Percentiles rank a stretch among this genome's conserved stretches.
These are phyloP conservation scores for Chelonus insularis DNA, from an alignment of 1,140 invertebrate species.

Conservation along the genomic window DNA sequence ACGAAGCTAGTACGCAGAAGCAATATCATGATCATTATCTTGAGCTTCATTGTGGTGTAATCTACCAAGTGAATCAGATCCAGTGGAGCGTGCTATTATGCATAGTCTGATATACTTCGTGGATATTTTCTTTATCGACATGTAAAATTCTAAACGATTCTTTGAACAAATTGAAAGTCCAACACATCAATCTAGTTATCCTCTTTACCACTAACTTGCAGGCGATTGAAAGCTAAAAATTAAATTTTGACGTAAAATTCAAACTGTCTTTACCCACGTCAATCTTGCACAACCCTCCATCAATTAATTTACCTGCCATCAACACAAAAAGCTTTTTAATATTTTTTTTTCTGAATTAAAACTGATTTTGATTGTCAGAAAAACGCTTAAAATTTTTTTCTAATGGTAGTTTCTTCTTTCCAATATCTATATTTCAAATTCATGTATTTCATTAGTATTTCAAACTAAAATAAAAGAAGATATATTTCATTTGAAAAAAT, in stretches of 20 bases:
- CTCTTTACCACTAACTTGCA: neutral
- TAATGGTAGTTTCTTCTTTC: too few relatives aligned
- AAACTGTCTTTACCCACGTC: too few relatives aligned
- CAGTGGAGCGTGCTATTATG: conserved; percentile 52
- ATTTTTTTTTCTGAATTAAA: too few relatives aligned
- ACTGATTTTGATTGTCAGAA: too few relatives aligned
- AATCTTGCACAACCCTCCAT: too few relatives aligned
- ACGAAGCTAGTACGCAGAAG: conserved; percentile 41
- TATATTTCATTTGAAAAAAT: too few relatives aligned
- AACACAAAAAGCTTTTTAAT: too few relatives aligned
- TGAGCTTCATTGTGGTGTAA: conserved; percentile 43
- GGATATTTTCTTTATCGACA: neutral
- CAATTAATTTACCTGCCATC: too few relatives aligned
- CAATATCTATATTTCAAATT: too few relatives aligned
- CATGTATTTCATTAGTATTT: too few relatives aligned
- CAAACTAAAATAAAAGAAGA: too few relatives aligned
- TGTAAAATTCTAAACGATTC: conserved; percentile 6
- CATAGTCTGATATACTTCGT: conserved; percentile 29
- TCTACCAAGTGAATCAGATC: conserved; percentile 47
- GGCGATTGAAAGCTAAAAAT: neutral
- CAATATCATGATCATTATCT: conserved; percentile 55
- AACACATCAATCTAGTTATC: conserved; percentile 1
- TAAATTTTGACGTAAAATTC: neutral
- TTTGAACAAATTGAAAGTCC: conserved; percentile 23
- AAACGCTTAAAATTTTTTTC: too few relatives aligned